Evolutionary conservation across 2,888 invertebrate species (phyloP).

Genomic region (Drosophila austrosaltans): DNA sequence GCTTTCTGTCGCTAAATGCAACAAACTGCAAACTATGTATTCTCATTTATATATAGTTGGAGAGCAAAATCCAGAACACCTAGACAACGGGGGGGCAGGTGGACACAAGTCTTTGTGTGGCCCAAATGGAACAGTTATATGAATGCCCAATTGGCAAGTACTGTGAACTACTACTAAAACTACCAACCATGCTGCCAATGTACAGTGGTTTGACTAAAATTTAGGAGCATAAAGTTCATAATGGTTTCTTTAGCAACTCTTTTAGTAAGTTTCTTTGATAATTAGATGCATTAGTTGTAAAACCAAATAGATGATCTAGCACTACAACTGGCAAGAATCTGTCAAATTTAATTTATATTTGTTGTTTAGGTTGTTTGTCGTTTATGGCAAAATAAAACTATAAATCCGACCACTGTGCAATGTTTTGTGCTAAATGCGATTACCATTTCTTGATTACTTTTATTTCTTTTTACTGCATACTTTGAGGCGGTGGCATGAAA

Average conservation of each 20-base stretch:
- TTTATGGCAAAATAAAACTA: too few relatives aligned
- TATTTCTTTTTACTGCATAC: constrained; percentile 55
- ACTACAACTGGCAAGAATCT: too few relatives aligned
- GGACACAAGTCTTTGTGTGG: not conserved
- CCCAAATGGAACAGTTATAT: constrained; percentile 15
- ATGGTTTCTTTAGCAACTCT: too few relatives aligned
- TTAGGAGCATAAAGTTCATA: too few relatives aligned
- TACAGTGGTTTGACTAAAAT: too few relatives aligned
- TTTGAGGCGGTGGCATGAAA: constrained; percentile 52
- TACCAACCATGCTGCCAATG: too few relatives aligned
- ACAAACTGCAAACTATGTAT: not conserved
- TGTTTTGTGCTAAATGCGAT: constrained; percentile 63
- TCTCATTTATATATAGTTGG: not conserved
- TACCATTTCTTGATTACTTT: constrained; percentile 44
- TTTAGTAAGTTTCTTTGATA: too few relatives aligned
- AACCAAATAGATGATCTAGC: too few relatives aligned
- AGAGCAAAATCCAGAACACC: not conserved
- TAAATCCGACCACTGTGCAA: constrained; percentile 20
- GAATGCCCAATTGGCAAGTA: not conserved
- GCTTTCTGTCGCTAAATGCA: not conserved
- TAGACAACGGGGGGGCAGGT: not conserved
- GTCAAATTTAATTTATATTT: too few relatives aligned
- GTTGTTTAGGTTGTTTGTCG: too few relatives aligned
- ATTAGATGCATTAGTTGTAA: too few relatives aligned
- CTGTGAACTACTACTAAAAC: not conserved